Conservation (phyloP, 2,113 vertebrate genomes). For the Gnathochromis pfefferi region DNA sequence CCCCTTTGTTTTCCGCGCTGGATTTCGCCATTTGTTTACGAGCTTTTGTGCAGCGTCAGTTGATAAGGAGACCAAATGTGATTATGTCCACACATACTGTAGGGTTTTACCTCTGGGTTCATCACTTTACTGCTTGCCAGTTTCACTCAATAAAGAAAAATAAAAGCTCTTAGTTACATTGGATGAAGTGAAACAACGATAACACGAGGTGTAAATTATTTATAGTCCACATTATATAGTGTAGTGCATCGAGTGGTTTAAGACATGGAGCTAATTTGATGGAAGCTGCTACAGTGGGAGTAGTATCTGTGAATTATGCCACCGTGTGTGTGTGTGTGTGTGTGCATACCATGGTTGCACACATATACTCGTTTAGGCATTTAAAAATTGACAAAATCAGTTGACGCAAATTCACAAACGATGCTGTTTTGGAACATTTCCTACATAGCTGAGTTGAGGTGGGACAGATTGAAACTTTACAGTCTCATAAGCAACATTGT, state of each 20-base stretch:
- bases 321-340: not conserved
- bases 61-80: constrained; percentile 33
- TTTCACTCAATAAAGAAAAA: not conserved
- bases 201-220: not conserved
- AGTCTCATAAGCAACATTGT: constrained; percentile 49
- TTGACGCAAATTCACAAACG: not conserved
- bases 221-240: not conserved
- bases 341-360: not conserved
- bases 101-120: not conserved
- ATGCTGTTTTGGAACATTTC: not conserved
- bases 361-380: not conserved
- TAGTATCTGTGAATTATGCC: not conserved
- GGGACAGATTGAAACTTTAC: constrained; percentile 39
- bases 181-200: not conserved
- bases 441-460: not conserved
- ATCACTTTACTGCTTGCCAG: not conserved
- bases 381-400: not conserved
- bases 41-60: not conserved
- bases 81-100: not conserved
- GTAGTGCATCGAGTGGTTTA: not conserved
- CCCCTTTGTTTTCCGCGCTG: not conserved
- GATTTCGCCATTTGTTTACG: not conserved
- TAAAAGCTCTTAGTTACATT: not conserved
- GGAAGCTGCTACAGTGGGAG: not conserved
- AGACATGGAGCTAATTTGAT: not conserved